Evolutionary conservation across 30 jellyfish, hydroid and myxozoan genomes (phyloP).

Genomic region (Aurelia aurita): DNA sequence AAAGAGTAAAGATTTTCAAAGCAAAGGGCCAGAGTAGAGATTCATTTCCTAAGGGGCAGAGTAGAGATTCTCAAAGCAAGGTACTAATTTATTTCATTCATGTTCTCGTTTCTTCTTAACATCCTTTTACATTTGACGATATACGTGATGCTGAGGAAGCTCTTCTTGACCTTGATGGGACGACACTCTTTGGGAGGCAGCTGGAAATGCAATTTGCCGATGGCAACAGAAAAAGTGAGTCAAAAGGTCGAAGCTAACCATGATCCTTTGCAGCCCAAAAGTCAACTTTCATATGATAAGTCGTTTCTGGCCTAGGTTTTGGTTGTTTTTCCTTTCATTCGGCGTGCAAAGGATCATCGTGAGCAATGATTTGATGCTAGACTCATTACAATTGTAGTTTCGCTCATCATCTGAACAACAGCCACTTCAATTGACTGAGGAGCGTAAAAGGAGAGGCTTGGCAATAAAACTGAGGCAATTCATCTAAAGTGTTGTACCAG

Average conservation of each 20-base stretch:
- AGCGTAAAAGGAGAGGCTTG: no score
- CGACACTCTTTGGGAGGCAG: constrained; percentile 79
- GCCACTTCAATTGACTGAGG: no score
- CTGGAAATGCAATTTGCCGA: constrained; percentile 89
- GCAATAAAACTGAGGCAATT: no score
- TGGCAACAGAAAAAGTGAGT: constrained; percentile 97
- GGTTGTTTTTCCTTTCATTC: no score
- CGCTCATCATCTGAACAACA: no score
- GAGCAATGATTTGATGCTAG: no score
- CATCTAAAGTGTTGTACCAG: no score
- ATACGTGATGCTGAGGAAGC: constrained; percentile 99
- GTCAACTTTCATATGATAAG: neutral
- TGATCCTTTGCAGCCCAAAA: no score
- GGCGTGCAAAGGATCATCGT: no score
- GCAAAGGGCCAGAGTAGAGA: constrained; percentile 2
- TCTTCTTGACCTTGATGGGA: constrained; percentile 87
- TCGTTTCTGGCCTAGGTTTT: neutral
- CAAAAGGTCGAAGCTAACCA: neutral
- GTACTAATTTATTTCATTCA: neutral
- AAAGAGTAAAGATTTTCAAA: no score
- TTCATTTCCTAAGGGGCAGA: neutral
- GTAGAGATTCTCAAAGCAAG: constrained; percentile 5
- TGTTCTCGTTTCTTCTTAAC: neutral
- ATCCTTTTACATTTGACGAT: constrained; percentile 79
- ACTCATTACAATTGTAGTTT: neutral